Evolutionary conservation across 1,140 invertebrate species (phyloP).

Genomic region (Manduca sexta): DNA sequence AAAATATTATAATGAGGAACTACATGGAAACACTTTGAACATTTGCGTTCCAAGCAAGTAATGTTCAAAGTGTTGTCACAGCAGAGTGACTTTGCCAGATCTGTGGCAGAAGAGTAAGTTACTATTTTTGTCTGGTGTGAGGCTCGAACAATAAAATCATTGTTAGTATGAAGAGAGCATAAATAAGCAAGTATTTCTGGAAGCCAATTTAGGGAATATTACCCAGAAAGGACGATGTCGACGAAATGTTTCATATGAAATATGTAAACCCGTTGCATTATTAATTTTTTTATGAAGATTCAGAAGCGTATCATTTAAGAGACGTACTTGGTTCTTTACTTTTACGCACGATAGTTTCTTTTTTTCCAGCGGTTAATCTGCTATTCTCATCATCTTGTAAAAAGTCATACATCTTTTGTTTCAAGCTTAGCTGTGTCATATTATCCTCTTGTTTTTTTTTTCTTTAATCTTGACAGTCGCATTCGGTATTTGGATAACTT

Average conservation of each 20-base stretch:
- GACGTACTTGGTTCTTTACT: no score
- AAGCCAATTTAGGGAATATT: conserved; percentile 12
- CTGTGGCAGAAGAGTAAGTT: conserved; percentile 4
- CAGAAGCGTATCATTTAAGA: no score
- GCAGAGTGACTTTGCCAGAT: conserved; percentile 9
- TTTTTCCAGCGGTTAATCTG: no score
- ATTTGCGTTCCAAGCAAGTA: conserved; percentile 18
- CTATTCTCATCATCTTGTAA: no score
- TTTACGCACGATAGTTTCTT: no score
- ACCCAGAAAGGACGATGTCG: conserved; percentile 18
- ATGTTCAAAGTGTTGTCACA: conserved; percentile 6
- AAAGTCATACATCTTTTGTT: no score
- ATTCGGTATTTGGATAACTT: no score
- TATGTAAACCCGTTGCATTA: conserved; percentile 10
- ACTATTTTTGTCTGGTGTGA: conserved; percentile 12
- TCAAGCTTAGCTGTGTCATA: no score
- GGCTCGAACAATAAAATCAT: conserved; percentile 9
- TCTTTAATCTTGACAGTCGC: no score
- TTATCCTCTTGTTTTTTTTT: no score
- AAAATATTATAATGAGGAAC: conserved; percentile 6
- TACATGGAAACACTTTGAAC: conserved; percentile 12
- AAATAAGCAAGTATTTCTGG: conserved; percentile 16
- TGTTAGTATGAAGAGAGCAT: conserved; percentile 11
- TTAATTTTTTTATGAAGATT: conserved; percentile 10
- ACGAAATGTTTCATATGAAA: conserved; percentile 22